phyloP scores from a whole-genome alignment of 2,888 invertebrate genomes.

The Tineola bisselliella region DNA sequence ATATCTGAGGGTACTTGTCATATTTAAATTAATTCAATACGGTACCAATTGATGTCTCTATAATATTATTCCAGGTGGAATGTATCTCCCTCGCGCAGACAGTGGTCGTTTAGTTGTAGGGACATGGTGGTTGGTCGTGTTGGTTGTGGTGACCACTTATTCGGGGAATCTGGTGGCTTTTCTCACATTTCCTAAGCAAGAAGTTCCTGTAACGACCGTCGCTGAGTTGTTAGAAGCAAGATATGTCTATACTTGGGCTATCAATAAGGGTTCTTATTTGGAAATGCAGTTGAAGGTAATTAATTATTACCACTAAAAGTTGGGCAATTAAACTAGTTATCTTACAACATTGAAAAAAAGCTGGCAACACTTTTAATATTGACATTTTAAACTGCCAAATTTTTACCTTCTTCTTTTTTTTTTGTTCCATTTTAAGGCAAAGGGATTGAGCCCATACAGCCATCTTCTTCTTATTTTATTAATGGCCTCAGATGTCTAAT shows the following conservation, averaged over 20 bases:
- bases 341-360: too few relatives aligned
- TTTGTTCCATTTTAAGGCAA: too few relatives aligned
- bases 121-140: slow-evolving; percentile 92
- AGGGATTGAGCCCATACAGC: too few relatives aligned
- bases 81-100: slow-evolving; percentile 85
- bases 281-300: slow-evolving; percentile 65
- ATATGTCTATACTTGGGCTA: slow-evolving; percentile 77
- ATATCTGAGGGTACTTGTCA: too few relatives aligned
- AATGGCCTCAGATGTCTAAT: too few relatives aligned
- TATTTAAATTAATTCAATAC: too few relatives aligned
- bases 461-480: too few relatives aligned
- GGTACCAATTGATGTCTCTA: too few relatives aligned
- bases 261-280: slow-evolving; percentile 78
- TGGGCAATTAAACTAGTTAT: too few relatives aligned
- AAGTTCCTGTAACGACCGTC: slow-evolving; percentile 75
- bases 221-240: slow-evolving; percentile 70
- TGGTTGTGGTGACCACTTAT: slow-evolving; percentile 90
- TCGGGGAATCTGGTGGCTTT: slow-evolving; percentile 93
- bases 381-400: too few relatives aligned
- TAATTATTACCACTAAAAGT: slow-evolving; percentile 15
- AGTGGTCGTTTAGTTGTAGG: slow-evolving; percentile 87
- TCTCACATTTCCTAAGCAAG: slow-evolving; percentile 88
- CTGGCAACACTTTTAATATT: too few relatives aligned
- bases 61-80: slow-evolving; percentile 75
- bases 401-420: too few relatives aligned